phyloP scores from a whole-genome alignment of 2,888 invertebrate genomes.

The Drosophila pegasa region DNA sequence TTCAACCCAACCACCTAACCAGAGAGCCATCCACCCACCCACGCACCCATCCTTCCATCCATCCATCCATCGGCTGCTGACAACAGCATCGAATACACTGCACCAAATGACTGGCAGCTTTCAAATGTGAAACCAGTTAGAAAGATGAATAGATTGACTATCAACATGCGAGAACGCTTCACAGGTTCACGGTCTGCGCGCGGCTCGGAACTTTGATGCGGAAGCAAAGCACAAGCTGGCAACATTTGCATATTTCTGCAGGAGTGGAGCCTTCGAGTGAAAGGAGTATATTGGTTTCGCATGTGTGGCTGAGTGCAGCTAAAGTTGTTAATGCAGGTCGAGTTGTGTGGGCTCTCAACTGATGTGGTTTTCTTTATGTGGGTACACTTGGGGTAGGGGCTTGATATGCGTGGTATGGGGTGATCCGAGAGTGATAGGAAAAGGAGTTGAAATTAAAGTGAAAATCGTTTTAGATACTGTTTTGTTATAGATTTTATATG shows the following conservation, averaged over 20 bases:
- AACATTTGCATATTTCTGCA: constrained; percentile 59
- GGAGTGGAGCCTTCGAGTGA: too few relatives aligned
- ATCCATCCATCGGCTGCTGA: constrained; percentile 2
- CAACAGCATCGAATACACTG: constrained; percentile 17
- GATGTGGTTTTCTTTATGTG: neutral
- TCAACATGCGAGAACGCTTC: constrained; percentile 72
- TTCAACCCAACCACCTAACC: too few relatives aligned
- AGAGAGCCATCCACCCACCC: too few relatives aligned
- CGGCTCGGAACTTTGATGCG: neutral
- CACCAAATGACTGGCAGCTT: constrained; percentile 68
- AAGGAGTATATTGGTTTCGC: neutral
- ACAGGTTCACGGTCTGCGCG: constrained; percentile 62
- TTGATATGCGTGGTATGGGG: neutral
- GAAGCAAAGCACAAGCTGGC: constrained; percentile 21
- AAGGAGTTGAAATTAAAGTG: neutral
- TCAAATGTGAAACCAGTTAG: constrained; percentile 77
- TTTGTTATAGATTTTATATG: neutral
- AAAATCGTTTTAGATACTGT: neutral
- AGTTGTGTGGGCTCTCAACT: neutral
- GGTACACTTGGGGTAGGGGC: too few relatives aligned
- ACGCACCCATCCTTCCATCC: neutral
- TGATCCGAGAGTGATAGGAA: neutral
- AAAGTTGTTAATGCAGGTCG: neutral
- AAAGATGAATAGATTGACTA: constrained; percentile 79
- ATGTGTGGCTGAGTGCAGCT: neutral